Base-by-base conservation (phyloP, 2,797 vertebrate genomes). In the Falco novaeseelandiae region DNA sequence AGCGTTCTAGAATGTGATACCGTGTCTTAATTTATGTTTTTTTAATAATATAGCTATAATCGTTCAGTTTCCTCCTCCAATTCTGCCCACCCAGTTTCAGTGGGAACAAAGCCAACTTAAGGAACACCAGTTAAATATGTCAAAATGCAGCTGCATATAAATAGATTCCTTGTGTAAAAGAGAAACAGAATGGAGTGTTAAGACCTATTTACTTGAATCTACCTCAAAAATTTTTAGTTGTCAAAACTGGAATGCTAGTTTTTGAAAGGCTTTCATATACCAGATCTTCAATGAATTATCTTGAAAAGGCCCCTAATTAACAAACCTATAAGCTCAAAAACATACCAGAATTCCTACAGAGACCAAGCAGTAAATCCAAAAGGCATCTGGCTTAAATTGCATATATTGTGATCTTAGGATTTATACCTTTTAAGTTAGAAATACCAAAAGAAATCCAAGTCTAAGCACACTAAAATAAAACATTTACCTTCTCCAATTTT, bases 401-500 rank as follows among this genome's bases (percentile, higher is more conserved):
- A 21, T 34, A 25, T 40, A 83, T 22, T 66, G 14, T 5, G 19
- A 36, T 65, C 19, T 81, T 70, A 44, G 16, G 16, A 40, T 48
- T 44, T 83, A 62, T 15, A 91, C 7, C 11, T 66, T 79, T 67
- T 29, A 85, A 77, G 40, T 85, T 58, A 87, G 44, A 90, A 76
- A 72, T 34, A 30, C 13, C 54, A 78, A 49, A 88, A 90, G 9
- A 63, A 71, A 86, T 12, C 36, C 12, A 89, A 38, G 65, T 49
- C 42, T 65, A 61, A 57, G 21, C 57, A 78, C 74, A 20, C 15
- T 83, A 89, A 90, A 96, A 83, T 40, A 61, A 93, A 87, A 61
- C 55, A 89, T 83, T 97, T 98, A 99, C 99, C 99, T 99, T 99
- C 99, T 97, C 99, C 99, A 54, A 99, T 99, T 98, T 99, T 99